Base-by-base conservation (phyloP, 2,888 invertebrate species). In the Acleris literana region DNA sequence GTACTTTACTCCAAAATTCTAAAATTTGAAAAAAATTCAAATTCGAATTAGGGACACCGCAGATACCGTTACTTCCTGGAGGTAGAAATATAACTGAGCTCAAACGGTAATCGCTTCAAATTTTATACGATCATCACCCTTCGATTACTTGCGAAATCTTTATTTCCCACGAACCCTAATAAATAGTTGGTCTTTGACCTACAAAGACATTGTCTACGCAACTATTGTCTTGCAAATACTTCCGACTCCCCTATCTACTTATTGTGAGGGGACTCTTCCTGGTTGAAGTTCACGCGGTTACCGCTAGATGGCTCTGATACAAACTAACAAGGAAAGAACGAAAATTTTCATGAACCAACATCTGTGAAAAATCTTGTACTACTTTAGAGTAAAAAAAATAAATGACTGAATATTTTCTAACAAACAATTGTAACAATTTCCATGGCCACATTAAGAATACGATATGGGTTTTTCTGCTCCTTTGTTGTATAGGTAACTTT, bases 81-180 rank as follows among this genome's bases (percentile, higher is more conserved):
- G 80, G 81, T 80, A 74, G 77, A 72, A 76, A 80, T 77, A 79
- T 85, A 87, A 90, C 90, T 92, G 83, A 88, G 83, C 83, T 70
- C 71, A 55, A 70, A 81, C 82, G 72, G 77, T 79, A 79, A 73
- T 68, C 74, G 68, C 67, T 76, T 74, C 78, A 81, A 84, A 85
- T 80, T 90, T 78, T 92, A 90, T 90, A 91, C 80, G 75, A 75
- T 72, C 75, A 83, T 83, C 87, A 85, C 88, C 91, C 90, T 83
- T 73, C 72, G 69, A 73, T 74, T 76, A 74, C 75, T 77, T 71
- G 73, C 73, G 67, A 76, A 79, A 75, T 77, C 69, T 71, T 65
- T 59, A 55, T 76, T 87, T 90, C 88, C 81, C 87, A 89, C 84
- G 85, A 76, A 71, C 70, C 71, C 74, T 68, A 75, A 74, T 72